Evolutionary conservation across 1,140 invertebrate species (phyloP).

Genomic region (Mizuhopecten yessoensis): DNA sequence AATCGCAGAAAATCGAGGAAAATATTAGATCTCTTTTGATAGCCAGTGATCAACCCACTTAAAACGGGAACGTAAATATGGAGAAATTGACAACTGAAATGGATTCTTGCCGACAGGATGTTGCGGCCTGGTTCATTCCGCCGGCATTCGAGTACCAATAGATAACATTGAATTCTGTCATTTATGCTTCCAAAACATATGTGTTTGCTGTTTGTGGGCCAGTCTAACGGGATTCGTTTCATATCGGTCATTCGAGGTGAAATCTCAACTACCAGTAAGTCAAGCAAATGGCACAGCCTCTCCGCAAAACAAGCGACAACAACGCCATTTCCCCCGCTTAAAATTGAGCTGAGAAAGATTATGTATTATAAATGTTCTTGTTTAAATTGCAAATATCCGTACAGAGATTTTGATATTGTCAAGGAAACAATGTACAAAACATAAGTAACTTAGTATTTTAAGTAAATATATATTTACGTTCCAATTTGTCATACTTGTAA

Average conservation of each 20-base stretch:
- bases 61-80: background rate
- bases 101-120: slow-evolving; percentile 15
- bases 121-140: background rate
- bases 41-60: slow-evolving; percentile 14
- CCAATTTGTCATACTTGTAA: too few relatives aligned
- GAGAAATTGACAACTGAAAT: slow-evolving; percentile 31
- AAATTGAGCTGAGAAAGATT: background rate
- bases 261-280: slow-evolving; percentile 27
- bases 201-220: background rate
- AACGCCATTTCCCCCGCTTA: background rate
- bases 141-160: background rate
- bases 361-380: background rate
- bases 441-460: background rate
- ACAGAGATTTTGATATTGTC: background rate
- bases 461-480: too few relatives aligned
- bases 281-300: background rate
- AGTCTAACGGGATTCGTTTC: background rate
- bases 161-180: background rate
- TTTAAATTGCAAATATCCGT: background rate
- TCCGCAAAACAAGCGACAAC: background rate
- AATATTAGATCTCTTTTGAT: slow-evolving; percentile 29
- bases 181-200: slow-evolving; percentile 9
- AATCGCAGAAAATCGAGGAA: slow-evolving; percentile 11
- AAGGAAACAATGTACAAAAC: background rate
- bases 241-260: slow-evolving; percentile 24